Evolutionary conservation across 2,888 invertebrate species (phyloP).

Genomic region (Nebria salina): DNA sequence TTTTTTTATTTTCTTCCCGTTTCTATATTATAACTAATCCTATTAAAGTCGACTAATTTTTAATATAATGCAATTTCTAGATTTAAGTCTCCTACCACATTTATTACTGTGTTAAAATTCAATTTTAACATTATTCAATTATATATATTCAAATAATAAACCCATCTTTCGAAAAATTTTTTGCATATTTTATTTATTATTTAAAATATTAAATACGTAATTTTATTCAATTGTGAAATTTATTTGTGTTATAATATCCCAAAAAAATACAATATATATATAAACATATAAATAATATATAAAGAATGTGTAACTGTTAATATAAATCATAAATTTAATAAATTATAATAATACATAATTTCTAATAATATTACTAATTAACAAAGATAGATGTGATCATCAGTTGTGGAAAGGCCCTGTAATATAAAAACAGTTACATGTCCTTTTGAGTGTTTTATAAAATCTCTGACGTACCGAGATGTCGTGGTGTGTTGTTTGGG

Average conservation of each 20-base stretch:
- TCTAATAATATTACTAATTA: not conserved
- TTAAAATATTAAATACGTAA: not conserved
- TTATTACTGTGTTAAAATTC: not conserved
- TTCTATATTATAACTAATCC: not conserved
- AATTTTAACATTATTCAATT: not conserved
- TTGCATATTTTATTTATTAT: not conserved
- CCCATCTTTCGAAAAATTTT: no score
- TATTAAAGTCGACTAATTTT: not conserved
- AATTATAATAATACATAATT: constrained; percentile 8
- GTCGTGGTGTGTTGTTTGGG: constrained; percentile 19
- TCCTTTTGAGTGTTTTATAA: constrained; percentile 9
- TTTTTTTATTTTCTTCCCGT: not conserved
- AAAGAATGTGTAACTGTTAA: constrained; percentile 27
- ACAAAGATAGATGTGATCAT: not conserved
- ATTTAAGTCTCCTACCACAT: not conserved
- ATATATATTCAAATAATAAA: not conserved
- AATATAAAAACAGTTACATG: constrained; percentile 41
- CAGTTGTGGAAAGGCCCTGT: constrained; percentile 8
- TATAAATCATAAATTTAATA: constrained; percentile 25
- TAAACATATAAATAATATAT: not conserved
- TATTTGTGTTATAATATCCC: no score
- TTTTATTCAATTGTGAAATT: not conserved
- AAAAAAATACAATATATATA: not conserved
- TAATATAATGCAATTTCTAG: not conserved
- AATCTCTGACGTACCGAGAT: constrained; percentile 14